Conservation (phyloP, 2,888 invertebrate genomes). For the Drosophila atroscutellata region DNA sequence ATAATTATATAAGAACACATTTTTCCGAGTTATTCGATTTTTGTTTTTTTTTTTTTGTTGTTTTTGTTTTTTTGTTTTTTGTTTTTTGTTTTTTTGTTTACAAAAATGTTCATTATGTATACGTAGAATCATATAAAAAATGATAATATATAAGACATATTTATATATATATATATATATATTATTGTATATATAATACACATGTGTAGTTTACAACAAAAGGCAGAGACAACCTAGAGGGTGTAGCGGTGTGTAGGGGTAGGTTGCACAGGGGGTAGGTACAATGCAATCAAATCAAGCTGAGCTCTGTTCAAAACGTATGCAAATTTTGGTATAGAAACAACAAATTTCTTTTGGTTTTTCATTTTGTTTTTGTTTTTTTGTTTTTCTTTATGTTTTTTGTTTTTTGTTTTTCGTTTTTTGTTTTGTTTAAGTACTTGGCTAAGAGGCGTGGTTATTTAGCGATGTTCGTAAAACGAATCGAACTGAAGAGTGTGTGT, state of each 20-base stretch:
- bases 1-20: constrained; percentile 77
- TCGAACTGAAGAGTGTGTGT: constrained; percentile 42
- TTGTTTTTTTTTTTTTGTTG: constrained; percentile 13
- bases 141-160: constrained; percentile 49
- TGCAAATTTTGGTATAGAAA: constrained; percentile 35
- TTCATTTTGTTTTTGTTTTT: constrained; percentile 4
- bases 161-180: constrained; percentile 45
- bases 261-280: constrained; percentile 7
- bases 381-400: background rate
- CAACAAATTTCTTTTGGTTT: constrained; percentile 12
- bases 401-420: background rate
- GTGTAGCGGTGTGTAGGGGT: constrained; percentile 38
- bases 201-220: constrained; percentile 73
- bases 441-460: constrained; percentile 50
- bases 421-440: constrained; percentile 50
- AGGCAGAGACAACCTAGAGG: constrained; percentile 77
- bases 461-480: constrained; percentile 34
- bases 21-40: constrained; percentile 78
- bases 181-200: constrained; percentile 69
- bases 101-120: constrained; percentile 49
- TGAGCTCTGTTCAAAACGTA: constrained; percentile 35
- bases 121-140: constrained; percentile 38
- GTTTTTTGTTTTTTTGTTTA: constrained; percentile 34
- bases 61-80: constrained; percentile 32
- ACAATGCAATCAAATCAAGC: constrained; percentile 45